Evolutionary conservation across 2,113 vertebrate genomes (phyloP), one percentile per base, ranked within the genome.

Genomic region (Guaruba guarouba): DNA sequence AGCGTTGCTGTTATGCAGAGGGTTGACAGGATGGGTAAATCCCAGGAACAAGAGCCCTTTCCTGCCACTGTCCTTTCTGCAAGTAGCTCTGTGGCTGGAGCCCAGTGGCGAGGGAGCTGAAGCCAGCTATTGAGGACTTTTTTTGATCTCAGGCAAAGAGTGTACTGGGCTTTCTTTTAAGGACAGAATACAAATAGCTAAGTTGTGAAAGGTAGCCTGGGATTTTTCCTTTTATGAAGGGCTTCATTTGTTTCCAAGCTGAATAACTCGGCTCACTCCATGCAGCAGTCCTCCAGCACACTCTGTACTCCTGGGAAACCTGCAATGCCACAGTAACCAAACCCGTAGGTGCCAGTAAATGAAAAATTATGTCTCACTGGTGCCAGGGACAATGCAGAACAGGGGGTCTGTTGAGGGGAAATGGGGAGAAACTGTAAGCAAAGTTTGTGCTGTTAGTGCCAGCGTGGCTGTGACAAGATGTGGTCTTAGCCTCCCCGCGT

Each of bases 101-200:
- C 83, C 86, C 73, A 54, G 80, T 1, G 0, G 71, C 7, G 3
- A 43, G 46, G 86, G 62, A 93, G 70, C 83, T 33, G 74, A 28
- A 82, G 94, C 92, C 94, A 92, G 69, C 91, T 84, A 92, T 86
- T 92, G 84, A 96, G 69, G 52, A 81, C 48, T 8, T 81, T 88
- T 95, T 95, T 84, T 96, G 55, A 89, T 88, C 88, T 79, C 55
- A 55, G 52, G 95, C 91, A 93, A 82, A 89, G 62, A 85, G 92
- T 6, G 64, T 44, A 44, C 73, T 86, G 76, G 46, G 77, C 84
- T 91, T 94, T 89, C 81, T 96, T 39, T 71, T 93, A 91, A 92
- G 57, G 62, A 89, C 57, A 76, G 89, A 92, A 95, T 91, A 95
- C 75, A 91, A 95, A 96, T 85, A 81, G 89, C 83, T 64, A 51